Conservation (phyloP, 2,113 vertebrate genomes). For the Cynocephalus volans region DNA sequence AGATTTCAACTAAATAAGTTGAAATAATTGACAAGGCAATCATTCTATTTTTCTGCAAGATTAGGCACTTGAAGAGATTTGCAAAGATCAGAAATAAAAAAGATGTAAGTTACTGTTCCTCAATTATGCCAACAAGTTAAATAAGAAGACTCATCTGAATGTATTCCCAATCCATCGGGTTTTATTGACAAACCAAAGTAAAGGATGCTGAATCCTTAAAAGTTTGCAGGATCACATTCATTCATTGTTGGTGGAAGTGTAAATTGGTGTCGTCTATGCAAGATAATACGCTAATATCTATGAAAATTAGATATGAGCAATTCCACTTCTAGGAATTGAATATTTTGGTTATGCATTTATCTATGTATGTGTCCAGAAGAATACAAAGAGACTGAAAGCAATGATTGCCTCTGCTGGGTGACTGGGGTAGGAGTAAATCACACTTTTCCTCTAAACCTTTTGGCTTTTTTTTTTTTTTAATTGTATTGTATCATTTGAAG, state of each 20-base stretch:
- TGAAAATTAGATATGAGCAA: conserved; percentile 53
- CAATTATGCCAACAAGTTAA: not conserved
- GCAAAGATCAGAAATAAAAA: not conserved
- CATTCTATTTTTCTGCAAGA: not conserved
- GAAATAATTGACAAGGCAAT: not conserved
- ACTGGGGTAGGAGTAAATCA: not conserved
- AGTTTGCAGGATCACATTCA: not conserved
- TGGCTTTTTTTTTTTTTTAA: not conserved
- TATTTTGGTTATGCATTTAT: not conserved
- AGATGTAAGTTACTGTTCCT: not conserved
- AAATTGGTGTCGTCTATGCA: not conserved
- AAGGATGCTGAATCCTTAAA: not conserved
- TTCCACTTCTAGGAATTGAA: not conserved
- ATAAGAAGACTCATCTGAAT: not conserved
- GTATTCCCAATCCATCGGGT: not conserved
- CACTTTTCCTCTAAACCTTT: not conserved
- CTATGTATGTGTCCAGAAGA: not conserved
- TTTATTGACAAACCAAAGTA: not conserved
- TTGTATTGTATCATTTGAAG: not conserved
- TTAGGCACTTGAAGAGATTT: not conserved
- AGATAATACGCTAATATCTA: not conserved
- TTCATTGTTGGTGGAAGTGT: not conserved
- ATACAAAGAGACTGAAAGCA: not conserved
- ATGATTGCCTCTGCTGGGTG: not conserved
- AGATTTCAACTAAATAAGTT: conserved; percentile 1